Percentiles rank a stretch among this genome's conserved stretches.
phyloP scores from a whole-genome alignment of 2,888 invertebrate genomes.

The Atrina japonica region DNA sequence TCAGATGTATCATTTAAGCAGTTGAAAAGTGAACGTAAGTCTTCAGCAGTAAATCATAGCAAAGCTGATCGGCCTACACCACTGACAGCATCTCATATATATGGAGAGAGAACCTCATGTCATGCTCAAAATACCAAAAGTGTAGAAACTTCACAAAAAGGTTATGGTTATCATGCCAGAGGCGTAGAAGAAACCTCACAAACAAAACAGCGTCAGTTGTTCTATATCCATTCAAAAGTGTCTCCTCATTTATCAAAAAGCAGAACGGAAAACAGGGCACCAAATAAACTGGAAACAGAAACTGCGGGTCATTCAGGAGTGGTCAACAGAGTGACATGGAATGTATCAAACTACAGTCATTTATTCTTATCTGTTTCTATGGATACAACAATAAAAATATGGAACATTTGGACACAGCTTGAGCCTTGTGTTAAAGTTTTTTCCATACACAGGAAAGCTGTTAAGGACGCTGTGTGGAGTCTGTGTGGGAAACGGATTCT shows the following conservation, averaged over 20 bases:
- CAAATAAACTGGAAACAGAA: conserved; percentile 20
- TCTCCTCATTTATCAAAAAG: conserved; percentile 48
- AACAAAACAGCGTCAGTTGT: conserved; percentile 61
- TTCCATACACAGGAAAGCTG: conserved; percentile 69
- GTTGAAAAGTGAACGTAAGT: background rate
- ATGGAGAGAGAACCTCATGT: no score
- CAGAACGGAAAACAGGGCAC: conserved; percentile 31
- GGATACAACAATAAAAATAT: conserved; percentile 77
- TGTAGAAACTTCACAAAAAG: no score
- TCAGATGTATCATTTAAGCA: background rate
- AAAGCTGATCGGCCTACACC: background rate
- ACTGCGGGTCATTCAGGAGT: conserved; percentile 65
- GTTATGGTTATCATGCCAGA: no score
- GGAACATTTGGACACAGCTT: conserved; percentile 75
- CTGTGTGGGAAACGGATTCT: conserved; percentile 67
- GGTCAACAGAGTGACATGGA: conserved; percentile 76
- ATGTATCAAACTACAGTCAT: conserved; percentile 72
- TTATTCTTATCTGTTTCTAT: conserved; percentile 76
- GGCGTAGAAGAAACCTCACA: no score
- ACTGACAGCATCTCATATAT: background rate
- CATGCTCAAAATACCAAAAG: no score
- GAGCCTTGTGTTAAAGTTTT: conserved; percentile 63
- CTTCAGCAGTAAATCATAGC: background rate
- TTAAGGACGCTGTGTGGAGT: conserved; percentile 78
- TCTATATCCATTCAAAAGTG: conserved; percentile 71